phyloP scores from a whole-genome alignment of 2,113 vertebrate species.

The Camelus bactrianus region DNA sequence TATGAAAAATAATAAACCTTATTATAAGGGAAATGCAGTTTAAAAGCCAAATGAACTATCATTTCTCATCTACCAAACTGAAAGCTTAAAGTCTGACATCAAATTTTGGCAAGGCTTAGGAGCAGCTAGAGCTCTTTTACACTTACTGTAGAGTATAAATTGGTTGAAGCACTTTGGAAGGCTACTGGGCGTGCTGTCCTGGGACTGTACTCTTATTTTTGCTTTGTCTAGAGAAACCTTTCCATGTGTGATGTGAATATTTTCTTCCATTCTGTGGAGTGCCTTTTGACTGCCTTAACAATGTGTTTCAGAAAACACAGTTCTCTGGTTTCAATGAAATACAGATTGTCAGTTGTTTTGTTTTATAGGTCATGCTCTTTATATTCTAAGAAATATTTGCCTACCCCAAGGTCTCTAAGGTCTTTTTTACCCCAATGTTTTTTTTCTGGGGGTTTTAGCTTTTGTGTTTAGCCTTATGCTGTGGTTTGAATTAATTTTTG shows the following conservation, averaged over 20 bases:
- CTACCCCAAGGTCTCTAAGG: neutral
- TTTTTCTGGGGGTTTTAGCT: neutral
- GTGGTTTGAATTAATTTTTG: neutral
- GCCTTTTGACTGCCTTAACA: neutral
- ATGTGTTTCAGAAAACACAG: neutral
- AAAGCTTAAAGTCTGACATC: neutral
- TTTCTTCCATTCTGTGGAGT: neutral
- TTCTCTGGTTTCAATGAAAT: neutral
- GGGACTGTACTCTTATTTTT: neutral
- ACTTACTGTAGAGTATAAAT: neutral
- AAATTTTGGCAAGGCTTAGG: neutral
- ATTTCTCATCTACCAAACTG: neutral
- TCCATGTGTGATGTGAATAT: neutral
- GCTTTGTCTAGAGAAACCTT: neutral
- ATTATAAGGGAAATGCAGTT: neutral
- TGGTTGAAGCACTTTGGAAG: conserved; percentile 1
- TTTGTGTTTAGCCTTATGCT: neutral
- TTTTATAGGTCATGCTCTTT: neutral
- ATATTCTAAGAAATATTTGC: neutral
- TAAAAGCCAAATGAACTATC: neutral
- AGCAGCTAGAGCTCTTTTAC: neutral
- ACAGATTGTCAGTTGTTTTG: neutral
- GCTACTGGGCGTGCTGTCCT: neutral
- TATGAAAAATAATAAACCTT: neutral
- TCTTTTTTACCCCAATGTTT: neutral